Evolutionary conservation across 2,888 invertebrate genomes (phyloP).

Genomic region (Microctonus hyperodae): DNA sequence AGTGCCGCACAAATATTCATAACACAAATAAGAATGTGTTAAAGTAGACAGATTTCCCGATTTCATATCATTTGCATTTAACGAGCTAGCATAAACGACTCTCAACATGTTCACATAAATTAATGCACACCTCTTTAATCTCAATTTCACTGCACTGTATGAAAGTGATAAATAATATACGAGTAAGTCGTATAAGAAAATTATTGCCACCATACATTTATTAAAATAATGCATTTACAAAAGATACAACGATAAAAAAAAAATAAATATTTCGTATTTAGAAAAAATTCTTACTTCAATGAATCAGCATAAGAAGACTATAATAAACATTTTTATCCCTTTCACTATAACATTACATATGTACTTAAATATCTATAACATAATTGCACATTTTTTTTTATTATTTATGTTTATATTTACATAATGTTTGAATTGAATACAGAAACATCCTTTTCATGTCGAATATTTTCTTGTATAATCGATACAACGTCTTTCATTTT

Average conservation of each 20-base stretch:
- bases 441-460: conserved; percentile 6
- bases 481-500: conserved; percentile 17
- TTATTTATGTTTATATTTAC: not conserved
- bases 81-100: conserved; percentile 41
- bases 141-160: not conserved
- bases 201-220: not conserved
- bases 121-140: conserved; percentile 28
- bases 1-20: not conserved
- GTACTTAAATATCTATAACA: not conserved
- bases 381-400: not conserved
- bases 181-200: not conserved
- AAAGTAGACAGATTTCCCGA: conserved; percentile 38
- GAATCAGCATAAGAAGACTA: not conserved
- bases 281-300: not conserved
- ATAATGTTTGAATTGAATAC: not conserved
- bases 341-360: not conserved
- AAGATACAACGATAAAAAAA: not conserved
- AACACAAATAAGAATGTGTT: conserved; percentile 10
- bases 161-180: not conserved
- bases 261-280: not conserved
- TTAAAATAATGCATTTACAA: not conserved
- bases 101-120: conserved; percentile 39
- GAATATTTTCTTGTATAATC: conserved; percentile 18
- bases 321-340: not conserved
- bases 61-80: conserved; percentile 43